Base-by-base conservation (phyloP, 2,797 vertebrate species). In the Orientallactaga sibirica region DNA sequence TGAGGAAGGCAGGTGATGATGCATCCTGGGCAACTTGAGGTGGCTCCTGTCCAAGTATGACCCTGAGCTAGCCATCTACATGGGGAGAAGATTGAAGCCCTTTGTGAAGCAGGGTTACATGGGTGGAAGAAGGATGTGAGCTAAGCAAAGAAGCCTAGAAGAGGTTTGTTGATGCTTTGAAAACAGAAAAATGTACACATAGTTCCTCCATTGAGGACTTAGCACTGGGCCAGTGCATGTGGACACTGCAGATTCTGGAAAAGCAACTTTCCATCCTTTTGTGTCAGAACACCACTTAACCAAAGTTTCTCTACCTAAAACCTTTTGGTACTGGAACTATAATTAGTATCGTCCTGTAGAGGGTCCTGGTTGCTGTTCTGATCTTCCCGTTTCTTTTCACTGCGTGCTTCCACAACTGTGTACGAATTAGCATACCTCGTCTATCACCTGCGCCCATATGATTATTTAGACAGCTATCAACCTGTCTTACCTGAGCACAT, bases 271-370 rank as follows among this genome's bases (percentile, higher is more conserved):
- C 97, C 99, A 99, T 97, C 99, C 99, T 0, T 99, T 99, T 7
- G 97, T 99, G 76, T 99, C 99, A 11, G 99, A 99, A 93, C 99
- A 99, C 96, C 99, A 99, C 93, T 98, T 99, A 95, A 97, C 98
- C 93, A 98, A 97, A 97, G 97, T 98, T 93, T 99, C 98, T 96
- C 98, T 99, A 90, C 98, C 99, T 52, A 99, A 98, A 98, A 99
- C 98, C 68, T 99, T 99, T 98, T 99, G 99, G 99, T 99, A 99
- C 90, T 99, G 99, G 99, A 99, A 99, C 97, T 99, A 99, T 95
- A 99, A 99, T 98, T 99, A 99, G 97, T 99, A 99, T 94, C 99
- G 99, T 95, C 97, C 99, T 90, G 92, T 98, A 89, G 99, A 99
- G 99, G 99, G 99, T 95, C 99, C 99, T 6, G 98, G 97, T 70